phyloP scores from a whole-genome alignment of 2,113 vertebrate species.

The Gallinago media region DNA sequence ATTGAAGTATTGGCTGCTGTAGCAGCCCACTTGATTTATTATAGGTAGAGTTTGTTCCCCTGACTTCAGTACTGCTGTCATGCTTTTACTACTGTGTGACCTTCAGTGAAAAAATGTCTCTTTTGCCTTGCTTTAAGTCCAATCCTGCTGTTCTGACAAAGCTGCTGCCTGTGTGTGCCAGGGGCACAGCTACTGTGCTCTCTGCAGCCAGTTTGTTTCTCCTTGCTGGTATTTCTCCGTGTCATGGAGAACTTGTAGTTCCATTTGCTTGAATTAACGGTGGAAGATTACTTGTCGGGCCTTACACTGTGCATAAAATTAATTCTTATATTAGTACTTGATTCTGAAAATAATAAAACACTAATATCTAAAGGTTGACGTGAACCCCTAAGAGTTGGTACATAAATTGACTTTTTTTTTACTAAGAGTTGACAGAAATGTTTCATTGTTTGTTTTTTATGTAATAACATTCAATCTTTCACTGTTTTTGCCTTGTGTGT shows the following conservation, averaged over 20 bases:
- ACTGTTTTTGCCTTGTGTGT: background rate
- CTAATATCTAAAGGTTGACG: background rate
- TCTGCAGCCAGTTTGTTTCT: background rate
- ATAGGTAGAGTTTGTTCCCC: background rate
- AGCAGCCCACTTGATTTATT: background rate
- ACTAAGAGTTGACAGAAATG: background rate
- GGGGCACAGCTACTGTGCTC: background rate
- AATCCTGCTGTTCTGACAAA: background rate
- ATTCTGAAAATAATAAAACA: background rate
- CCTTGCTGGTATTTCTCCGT: background rate
- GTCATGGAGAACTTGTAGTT: background rate
- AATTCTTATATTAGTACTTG: background rate
- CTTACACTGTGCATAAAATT: background rate
- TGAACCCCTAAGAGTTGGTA: background rate
- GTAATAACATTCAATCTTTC: background rate
- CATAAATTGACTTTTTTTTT: background rate
- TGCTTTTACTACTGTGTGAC: background rate
- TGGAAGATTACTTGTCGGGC: background rate
- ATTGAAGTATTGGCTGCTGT: background rate
- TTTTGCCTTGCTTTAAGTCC: background rate
- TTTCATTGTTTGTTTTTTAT: background rate
- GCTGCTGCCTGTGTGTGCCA: accelerated
- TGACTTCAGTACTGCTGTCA: background rate
- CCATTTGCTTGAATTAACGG: background rate
- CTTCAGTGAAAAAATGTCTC: no score